Conservation (phyloP, 2,888 invertebrate genomes). For the Ernsta delagoae region DNA sequence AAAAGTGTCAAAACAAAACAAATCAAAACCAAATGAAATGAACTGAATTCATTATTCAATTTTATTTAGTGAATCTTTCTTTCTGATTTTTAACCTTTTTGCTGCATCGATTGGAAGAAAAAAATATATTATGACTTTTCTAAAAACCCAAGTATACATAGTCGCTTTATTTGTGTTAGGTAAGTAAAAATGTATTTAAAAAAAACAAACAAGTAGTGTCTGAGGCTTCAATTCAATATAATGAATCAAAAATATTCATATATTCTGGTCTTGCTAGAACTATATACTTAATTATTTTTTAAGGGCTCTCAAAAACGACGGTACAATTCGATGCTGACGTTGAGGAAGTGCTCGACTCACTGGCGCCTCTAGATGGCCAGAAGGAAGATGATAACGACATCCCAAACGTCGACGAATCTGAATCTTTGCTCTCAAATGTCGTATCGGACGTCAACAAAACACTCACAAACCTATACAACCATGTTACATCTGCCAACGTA, state of each 20-base stretch:
- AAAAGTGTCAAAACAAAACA: too few relatives aligned
- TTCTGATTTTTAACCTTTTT: neutral
- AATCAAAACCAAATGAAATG: too few relatives aligned
- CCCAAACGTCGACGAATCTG: slow-evolving; percentile 76
- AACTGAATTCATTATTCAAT: neutral
- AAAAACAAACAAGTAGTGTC: neutral
- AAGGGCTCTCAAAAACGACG: slow-evolving; percentile 55
- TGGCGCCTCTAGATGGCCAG: slow-evolving; percentile 37
- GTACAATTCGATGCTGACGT: slow-evolving; percentile 32
- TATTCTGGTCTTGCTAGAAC: too few relatives aligned
- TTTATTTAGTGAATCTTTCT: too few relatives aligned
- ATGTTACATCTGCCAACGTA: slow-evolving; percentile 73
- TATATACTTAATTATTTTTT: slow-evolving; percentile 36
- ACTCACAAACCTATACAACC: slow-evolving; percentile 72
- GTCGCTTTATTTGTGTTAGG: neutral
- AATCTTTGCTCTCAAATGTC: slow-evolving; percentile 74
- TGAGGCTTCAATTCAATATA: too few relatives aligned
- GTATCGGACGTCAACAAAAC: slow-evolving; percentile 79
- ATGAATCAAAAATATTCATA: too few relatives aligned
- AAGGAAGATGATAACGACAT: slow-evolving; percentile 61
- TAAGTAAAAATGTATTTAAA: neutral
- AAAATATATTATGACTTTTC: neutral
- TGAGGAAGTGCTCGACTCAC: slow-evolving; percentile 20
- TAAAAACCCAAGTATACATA: neutral
- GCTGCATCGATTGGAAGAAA: neutral